Base-by-base conservation (phyloP, 2,113 vertebrate genomes). In the Grus americana region DNA sequence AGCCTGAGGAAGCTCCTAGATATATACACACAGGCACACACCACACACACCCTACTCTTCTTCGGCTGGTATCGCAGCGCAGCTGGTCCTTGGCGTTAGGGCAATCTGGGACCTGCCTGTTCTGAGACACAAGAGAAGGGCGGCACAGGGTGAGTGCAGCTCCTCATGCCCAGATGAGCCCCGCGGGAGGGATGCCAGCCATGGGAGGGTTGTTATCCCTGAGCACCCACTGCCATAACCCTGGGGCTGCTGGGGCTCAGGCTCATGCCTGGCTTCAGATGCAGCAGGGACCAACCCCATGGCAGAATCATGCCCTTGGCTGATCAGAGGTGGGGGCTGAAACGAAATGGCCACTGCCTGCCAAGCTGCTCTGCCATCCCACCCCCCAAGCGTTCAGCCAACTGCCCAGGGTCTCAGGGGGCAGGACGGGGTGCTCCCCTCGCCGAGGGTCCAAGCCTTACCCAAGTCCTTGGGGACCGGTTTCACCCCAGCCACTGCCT, bases 381-480 rank as follows among this genome's bases (percentile, higher is more conserved):
- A 49, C 36, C 29, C 24, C 27, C 9, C 0, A 63, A 2, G 23
- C 1, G 12, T 61, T 70, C 11, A 40, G 46, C 59, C 55, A 52
- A 44, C 23, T 9, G 7, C 54, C 46, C 36, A 4, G 58, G 57
- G 44, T 49, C 17, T 59, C 36, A 11, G 46, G 26, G 38, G 34
- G 36, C 85, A 66, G 49, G n/a, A 75, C 0, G 47, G 9, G 11
- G 27, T 4, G 17, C 21, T 34, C 27, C 27, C 32, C 10, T 15
- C 9, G 3, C 46, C 11, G 0, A 61, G 66, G 61, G 40, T 59
- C 11, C 15, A n/a, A 96, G 12, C n/a, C 98, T 98, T 98, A 99
- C 99, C 99, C 97, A 98, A 95, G 74, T 98, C 99, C 88, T 98
- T 98, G 95, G 99, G 97, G 83, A 98, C 98, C 2, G 98, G 98